phyloP scores from a whole-genome alignment of 2,797 vertebrate genomes.

The Pogonophryne albipinna region DNA sequence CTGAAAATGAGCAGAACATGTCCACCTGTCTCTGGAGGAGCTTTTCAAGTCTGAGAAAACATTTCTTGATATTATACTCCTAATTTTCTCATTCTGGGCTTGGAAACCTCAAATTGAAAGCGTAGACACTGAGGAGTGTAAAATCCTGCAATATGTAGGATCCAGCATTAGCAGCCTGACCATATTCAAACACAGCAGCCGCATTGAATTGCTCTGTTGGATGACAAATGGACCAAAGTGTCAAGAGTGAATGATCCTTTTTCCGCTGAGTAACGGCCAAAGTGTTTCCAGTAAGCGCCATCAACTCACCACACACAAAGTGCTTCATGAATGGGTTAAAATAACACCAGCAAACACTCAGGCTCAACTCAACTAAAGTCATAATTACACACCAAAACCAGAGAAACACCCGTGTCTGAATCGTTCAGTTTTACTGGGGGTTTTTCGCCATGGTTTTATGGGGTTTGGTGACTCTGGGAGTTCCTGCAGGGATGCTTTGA shows the following conservation, averaged over 20 bases:
- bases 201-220: not conserved
- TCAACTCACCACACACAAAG: conserved; percentile 42
- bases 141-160: not conserved
- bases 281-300: conserved; percentile 45
- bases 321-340: conserved; percentile 47
- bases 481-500: conserved; percentile 55
- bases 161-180: not conserved
- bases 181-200: no score
- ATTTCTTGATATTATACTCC: not conserved
- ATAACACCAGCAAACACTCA: conserved; percentile 47
- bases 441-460: conserved; percentile 47
- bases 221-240: not conserved
- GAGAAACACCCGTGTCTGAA: conserved; percentile 51
- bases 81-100: no score
- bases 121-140: not conserved
- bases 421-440: conserved; percentile 30
- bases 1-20: no score
- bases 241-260: not conserved
- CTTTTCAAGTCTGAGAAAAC: not conserved
- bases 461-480: conserved; percentile 39
- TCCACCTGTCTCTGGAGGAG: not conserved
- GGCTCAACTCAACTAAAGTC: conserved; percentile 30
- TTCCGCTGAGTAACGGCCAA: conserved; percentile 15
- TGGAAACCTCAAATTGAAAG: not conserved
- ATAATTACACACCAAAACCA: conserved; percentile 55